Evolutionary conservation across 2,888 invertebrate species (phyloP).

Genomic region (Mystacides longicornis): DNA sequence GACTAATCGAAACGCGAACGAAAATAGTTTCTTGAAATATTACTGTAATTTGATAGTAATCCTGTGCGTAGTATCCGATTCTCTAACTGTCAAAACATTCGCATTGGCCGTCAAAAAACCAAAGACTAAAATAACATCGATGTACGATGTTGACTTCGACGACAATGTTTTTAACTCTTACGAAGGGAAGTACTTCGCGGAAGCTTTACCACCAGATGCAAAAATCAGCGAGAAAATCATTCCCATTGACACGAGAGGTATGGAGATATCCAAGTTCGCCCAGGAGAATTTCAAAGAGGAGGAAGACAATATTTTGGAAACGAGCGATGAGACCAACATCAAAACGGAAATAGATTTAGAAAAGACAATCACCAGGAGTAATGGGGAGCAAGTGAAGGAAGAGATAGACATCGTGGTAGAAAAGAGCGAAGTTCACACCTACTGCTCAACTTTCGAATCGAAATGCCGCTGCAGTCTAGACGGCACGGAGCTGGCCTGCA

Average conservation of each 20-base stretch:
- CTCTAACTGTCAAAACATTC: background rate
- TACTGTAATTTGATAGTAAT: background rate
- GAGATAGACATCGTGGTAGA: background rate
- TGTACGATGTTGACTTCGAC: conserved; percentile 21
- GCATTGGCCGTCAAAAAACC: background rate
- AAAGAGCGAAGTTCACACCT: conserved; percentile 17
- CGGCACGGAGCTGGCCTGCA: conserved; percentile 24
- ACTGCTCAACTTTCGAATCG: conserved; percentile 24
- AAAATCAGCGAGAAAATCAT: conserved; percentile 17
- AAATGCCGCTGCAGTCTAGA: conserved; percentile 24
- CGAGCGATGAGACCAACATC: background rate
- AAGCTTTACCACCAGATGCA: conserved; percentile 14
- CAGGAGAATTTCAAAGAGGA: conserved; percentile 9
- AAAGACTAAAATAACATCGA: conserved; percentile 13
- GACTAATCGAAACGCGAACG: conserved; percentile 16
- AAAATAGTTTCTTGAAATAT: background rate
- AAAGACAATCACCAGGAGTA: background rate
- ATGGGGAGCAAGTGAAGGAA: conserved; percentile 2
- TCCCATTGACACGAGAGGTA: conserved; percentile 7
- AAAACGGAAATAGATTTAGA: conserved; percentile 1
- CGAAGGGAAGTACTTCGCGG: conserved; percentile 7
- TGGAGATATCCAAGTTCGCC: conserved; percentile 8
- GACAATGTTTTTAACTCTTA: conserved; percentile 12
- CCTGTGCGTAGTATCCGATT: background rate
- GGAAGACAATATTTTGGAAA: background rate